phyloP scores from a whole-genome alignment of 2,888 invertebrate species.

The Nephrocerus scutellatus region DNA sequence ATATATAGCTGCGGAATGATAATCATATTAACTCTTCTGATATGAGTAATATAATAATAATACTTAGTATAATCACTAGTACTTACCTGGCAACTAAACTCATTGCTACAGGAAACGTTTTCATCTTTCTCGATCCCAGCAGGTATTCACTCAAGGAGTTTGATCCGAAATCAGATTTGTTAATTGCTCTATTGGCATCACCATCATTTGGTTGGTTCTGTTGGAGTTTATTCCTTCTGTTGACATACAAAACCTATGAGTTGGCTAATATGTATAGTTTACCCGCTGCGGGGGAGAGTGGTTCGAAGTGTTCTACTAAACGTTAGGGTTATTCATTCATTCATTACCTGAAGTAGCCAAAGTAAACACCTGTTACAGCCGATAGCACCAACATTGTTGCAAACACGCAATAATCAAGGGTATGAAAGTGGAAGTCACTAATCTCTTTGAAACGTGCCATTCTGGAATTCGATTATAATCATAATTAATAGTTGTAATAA shows the following conservation, averaged over 20 bases:
- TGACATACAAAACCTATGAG: background rate
- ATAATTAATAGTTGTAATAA: no score
- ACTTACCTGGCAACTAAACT: constrained; percentile 73
- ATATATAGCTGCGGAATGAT: constrained; percentile 61
- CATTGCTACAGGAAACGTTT: constrained; percentile 76
- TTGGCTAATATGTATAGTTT: constrained; percentile 13
- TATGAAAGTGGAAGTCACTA: no score
- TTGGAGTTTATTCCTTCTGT: background rate
- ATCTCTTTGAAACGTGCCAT: no score
- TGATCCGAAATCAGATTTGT: constrained; percentile 43
- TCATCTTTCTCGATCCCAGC: constrained; percentile 66
- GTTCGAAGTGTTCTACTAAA: constrained; percentile 1
- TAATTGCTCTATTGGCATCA: constrained; percentile 6
- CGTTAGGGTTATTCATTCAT: background rate
- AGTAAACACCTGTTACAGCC: constrained; percentile 69
- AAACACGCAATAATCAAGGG: constrained; percentile 65
- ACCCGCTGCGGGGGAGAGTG: constrained; percentile 15
- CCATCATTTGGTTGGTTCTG: background rate
- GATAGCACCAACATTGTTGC: constrained; percentile 62
- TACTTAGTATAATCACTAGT: background rate
- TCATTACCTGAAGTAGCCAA: constrained; percentile 41
- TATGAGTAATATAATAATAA: constrained; percentile 1
- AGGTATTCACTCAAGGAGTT: constrained; percentile 64
- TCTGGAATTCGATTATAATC: no score
- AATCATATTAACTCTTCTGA: constrained; percentile 2